Evolutionary conservation across 2,113 vertebrate species (phyloP), one percentile per base, ranked within the genome.

Genomic region (Lontra canadensis): DNA sequence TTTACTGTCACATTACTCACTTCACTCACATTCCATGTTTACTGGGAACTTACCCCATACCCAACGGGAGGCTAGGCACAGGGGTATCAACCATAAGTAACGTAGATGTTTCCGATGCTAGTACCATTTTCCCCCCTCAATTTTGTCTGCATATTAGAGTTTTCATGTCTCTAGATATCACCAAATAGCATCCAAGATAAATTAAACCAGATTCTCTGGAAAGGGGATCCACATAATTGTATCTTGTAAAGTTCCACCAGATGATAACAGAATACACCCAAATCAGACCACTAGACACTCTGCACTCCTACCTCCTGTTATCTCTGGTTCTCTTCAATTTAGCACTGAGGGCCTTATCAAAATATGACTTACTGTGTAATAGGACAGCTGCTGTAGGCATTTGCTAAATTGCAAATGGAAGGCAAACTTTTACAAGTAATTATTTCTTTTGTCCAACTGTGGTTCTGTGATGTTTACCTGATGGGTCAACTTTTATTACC

Each of bases 401-500:
- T 31, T 69, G n/a, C 26, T 67, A 34, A 76, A 71, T 61, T 94
- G 59, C 90, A 93, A 95, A 69, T 69, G 31, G 65, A 81, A 90
- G n/a, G 5, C 14, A 69, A 42, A 26, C 65, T 57, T 90, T 86
- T 59, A 25, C 29, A 76, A 81, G 69, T 63, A 83, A 23, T 39
- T 81, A 4, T 89, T 89, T 89, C 49, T 20, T 67, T 39, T 52
- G 34, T 83, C 57, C 95, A 74, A 74, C 80, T 52, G 21, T 65
- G 49, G 13, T 42, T 91, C 73, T 78, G 9, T 71, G 29, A 20
- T 87, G 25, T 86, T 88, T 94, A 67, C 81, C 57, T 44, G 21
- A 39, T 63, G 42, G n/a, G 82, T 91, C 87, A 63, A 63, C 88
- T 76, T 94, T 94, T 91, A 87, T 94, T 61, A 87, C 57, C 73